These are phyloP conservation scores for Oligia fasciuncula DNA, from an alignment of 2,888 invertebrate genomes.

Conservation along the genomic window DNA sequence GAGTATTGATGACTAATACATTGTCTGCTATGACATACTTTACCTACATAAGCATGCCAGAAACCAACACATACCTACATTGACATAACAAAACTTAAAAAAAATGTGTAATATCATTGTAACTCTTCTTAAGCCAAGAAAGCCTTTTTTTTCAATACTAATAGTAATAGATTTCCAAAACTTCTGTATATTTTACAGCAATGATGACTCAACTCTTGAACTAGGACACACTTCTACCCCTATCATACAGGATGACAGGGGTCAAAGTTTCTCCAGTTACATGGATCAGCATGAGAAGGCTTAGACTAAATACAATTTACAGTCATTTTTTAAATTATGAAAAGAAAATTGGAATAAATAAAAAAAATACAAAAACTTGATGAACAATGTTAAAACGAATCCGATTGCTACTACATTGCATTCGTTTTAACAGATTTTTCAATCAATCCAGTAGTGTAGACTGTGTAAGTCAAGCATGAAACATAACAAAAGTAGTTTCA, in stretches of 20 bases:
- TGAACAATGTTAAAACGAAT: not conserved
- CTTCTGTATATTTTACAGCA: not conserved
- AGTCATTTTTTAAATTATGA: not conserved
- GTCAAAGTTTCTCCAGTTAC: not conserved
- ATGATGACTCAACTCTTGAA: not conserved
- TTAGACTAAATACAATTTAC: not conserved
- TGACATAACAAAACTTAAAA: no score
- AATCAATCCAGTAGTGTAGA: constrained; percentile 12
- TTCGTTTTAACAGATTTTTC: not conserved
- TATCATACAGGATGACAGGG: not conserved
- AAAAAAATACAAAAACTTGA: not conserved
- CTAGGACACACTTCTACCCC: not conserved
- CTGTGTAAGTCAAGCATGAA: constrained; percentile 51
- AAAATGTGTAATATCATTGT: not conserved
- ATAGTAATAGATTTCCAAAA: not conserved
- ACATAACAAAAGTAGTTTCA: constrained; percentile 50
- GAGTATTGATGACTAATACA: not conserved
- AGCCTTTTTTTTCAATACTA: not conserved
- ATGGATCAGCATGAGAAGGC: not conserved
- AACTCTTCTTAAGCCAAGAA: not conserved
- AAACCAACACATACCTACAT: not conserved
- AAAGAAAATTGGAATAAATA: not conserved
- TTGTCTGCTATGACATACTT: not conserved
- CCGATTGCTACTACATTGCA: not conserved
- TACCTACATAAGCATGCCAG: not conserved